Percentiles rank a stretch among this genome's conserved stretches.
Conservation (phyloP, 1,140 invertebrate genomes). For the Lucilia cuprina region DNA sequence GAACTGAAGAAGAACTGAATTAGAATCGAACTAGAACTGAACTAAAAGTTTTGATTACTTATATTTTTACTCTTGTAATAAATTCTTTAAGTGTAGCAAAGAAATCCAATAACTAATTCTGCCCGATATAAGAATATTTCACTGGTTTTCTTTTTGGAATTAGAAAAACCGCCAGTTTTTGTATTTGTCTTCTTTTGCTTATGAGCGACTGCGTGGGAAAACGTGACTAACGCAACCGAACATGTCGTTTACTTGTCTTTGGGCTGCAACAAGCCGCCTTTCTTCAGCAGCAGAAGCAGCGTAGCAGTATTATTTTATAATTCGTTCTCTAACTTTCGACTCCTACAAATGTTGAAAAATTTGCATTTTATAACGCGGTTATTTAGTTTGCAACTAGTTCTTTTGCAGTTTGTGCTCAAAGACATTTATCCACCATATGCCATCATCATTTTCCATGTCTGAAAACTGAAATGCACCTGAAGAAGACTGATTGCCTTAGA, state of each 20-base stretch:
- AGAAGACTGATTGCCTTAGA: conserved; percentile 24
- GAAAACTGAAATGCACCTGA: conserved; percentile 19
- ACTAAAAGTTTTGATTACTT: too few species aligned
- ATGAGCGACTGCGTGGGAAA: conserved; percentile 30
- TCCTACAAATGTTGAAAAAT: not conserved
- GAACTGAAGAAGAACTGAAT: too few species aligned
- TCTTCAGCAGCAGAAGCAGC: not conserved
- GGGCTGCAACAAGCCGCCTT: not conserved
- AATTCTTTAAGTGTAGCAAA: too few species aligned
- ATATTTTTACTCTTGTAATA: too few species aligned
- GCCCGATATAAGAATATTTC: too few species aligned
- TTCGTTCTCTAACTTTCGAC: not conserved
- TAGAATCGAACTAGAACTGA: too few species aligned
- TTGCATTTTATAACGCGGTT: conserved; percentile 9
- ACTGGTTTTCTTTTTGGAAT: too few species aligned
- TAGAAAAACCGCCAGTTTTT: too few species aligned
- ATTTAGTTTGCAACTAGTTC: not conserved
- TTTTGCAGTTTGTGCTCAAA: not conserved
- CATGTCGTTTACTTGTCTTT: conserved; percentile 11
- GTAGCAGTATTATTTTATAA: not conserved
- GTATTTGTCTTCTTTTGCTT: not conserved
- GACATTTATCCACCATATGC: conserved; percentile 31
- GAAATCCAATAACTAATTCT: too few species aligned
- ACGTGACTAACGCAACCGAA: conserved; percentile 29
- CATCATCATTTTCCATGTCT: conserved; percentile 28